phyloP scores from a whole-genome alignment of 2,113 vertebrate species.

The Henicopernis longicauda region DNA sequence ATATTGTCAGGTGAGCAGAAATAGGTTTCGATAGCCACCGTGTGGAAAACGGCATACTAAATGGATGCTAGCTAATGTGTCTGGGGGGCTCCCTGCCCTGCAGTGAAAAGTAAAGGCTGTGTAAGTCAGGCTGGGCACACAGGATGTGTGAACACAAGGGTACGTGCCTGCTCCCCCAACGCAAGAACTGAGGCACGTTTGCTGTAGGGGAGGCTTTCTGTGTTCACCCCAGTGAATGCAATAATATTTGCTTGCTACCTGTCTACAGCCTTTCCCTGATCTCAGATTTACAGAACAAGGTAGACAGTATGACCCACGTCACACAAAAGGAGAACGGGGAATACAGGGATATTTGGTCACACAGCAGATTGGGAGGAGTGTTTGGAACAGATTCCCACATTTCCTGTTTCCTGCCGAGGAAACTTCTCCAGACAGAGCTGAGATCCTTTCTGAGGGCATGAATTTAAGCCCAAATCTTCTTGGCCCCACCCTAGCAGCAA shows the following conservation, averaged over 20 bases:
- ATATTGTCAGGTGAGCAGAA: not conserved
- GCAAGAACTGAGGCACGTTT: not conserved
- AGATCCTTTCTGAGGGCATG: not conserved
- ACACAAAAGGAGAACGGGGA: not conserved
- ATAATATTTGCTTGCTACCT: not conserved
- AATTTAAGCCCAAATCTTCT: not conserved
- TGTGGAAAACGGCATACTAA: not conserved
- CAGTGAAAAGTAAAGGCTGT: not conserved
- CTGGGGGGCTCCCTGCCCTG: not conserved
- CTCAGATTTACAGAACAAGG: not conserved
- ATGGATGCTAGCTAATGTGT: not conserved
- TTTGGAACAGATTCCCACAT: not conserved
- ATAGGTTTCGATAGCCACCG: not conserved
- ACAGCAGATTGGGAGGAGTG: not conserved
- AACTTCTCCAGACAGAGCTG: not conserved
- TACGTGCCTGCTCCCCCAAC: not conserved
- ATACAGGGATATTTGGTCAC: not conserved
- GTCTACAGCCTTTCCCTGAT: rapidly evolving
- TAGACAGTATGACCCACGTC: not conserved
- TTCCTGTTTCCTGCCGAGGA: not conserved
- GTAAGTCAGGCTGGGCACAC: not conserved
- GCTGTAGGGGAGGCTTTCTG: not conserved
- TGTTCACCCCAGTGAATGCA: not conserved
- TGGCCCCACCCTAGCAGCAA: not conserved
- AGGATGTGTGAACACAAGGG: not conserved